Percentiles rank a stretch among this genome's conserved stretches.
These are phyloP conservation scores for Mustela lutreola DNA, from an alignment of 2,113 vertebrate species.

Conservation along the genomic window DNA sequence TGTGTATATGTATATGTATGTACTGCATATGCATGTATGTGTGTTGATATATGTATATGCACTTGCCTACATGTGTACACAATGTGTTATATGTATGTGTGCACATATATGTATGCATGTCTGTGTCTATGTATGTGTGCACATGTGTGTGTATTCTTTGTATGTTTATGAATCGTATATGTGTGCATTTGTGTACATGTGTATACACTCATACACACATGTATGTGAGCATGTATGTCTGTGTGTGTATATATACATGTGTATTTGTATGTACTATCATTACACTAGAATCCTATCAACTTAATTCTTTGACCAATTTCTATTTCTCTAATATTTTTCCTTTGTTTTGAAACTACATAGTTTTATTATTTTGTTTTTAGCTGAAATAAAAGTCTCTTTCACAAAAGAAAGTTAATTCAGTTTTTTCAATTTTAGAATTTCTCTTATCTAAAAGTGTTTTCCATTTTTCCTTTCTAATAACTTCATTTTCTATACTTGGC, in stretches of 20 bases:
- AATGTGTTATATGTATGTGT: not conserved
- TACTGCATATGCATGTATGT: not conserved
- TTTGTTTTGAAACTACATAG: not conserved
- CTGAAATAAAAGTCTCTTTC: not conserved
- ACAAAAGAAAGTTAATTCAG: not conserved
- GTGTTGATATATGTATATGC: not conserved
- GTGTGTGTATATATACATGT: not conserved
- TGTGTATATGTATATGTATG: not conserved
- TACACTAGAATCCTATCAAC: not conserved
- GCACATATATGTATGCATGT: not conserved
- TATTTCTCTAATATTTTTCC: not conserved
- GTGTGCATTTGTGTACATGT: not conserved
- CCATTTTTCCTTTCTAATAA: not conserved
- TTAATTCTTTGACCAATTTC: not conserved
- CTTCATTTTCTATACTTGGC: not conserved
- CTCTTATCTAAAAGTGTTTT: not conserved
- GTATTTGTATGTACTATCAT: not conserved
- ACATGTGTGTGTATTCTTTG: not conserved
- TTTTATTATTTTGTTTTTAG: not conserved
- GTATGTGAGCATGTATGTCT: not conserved
- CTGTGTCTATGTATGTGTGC: not conserved
- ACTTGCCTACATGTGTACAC: not conserved
- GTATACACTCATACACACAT: not conserved
- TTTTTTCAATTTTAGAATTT: slow-evolving; percentile 19
- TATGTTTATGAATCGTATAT: not conserved